A percentile compares a stretch with the other conserved stretches of the same genome.
phyloP scores from a whole-genome alignment of 2,888 invertebrate species.

The Sarcophaga rosellei region DNA sequence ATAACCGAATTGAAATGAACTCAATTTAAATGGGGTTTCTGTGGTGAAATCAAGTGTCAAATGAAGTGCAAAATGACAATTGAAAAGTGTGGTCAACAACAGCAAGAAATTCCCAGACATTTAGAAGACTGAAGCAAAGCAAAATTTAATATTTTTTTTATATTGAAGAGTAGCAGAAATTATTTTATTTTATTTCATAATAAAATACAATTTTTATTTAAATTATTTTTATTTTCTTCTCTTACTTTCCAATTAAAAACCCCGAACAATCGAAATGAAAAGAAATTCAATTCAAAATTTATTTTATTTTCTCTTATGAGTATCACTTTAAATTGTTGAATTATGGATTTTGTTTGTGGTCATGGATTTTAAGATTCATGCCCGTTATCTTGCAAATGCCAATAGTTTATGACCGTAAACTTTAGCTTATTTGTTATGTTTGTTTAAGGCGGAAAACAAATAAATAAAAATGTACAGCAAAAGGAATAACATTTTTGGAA shows the following conservation, averaged over 20 bases:
- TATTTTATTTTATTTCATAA: background rate
- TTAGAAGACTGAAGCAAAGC: background rate
- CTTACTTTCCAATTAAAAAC: too few relatives aligned
- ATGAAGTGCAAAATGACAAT: constrained; percentile 57
- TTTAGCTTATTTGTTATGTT: constrained; percentile 44
- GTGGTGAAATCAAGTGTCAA: constrained; percentile 60
- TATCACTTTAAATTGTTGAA: constrained; percentile 6
- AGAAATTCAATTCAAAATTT: constrained; percentile 27
- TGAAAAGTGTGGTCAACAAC: constrained; percentile 51
- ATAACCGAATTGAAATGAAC: constrained; percentile 30
- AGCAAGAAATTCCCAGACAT: constrained; percentile 3
- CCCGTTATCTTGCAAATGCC: constrained; percentile 35
- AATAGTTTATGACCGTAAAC: constrained; percentile 55
- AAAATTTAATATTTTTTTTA: constrained; percentile 20
- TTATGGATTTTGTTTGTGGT: constrained; percentile 24
- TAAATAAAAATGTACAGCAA: background rate
- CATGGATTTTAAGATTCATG: constrained; percentile 53
- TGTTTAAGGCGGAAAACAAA: constrained; percentile 4
- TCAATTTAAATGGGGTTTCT: constrained; percentile 44
- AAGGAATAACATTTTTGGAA: constrained; percentile 43
- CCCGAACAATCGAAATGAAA: background rate
- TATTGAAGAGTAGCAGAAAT: background rate
- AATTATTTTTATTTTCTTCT: too few relatives aligned
- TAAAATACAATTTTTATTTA: too few relatives aligned
- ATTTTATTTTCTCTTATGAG: background rate